Conservation (phyloP, 2,797 vertebrate genomes). For the Characodon lateralis region DNA sequence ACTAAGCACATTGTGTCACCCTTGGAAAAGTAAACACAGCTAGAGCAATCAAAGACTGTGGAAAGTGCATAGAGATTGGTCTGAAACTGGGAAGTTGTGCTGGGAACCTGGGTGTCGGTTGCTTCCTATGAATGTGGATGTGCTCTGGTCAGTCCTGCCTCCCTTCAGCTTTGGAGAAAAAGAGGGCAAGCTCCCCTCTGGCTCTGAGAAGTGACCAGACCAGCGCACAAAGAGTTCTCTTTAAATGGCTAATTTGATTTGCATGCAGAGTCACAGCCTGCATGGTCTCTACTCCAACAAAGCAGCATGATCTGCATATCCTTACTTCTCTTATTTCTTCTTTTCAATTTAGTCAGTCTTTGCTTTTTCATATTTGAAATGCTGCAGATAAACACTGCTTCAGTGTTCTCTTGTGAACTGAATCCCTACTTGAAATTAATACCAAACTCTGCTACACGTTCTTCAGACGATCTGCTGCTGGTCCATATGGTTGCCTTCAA, state of each 20-base stretch:
- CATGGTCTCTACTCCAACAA: conserved; percentile 39
- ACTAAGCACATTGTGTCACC: conserved; percentile 22
- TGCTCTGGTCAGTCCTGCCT: conserved; percentile 39
- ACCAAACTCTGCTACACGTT: conserved; percentile 4
- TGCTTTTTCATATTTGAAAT: neutral
- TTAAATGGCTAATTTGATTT: conserved; percentile 74
- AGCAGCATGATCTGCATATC: conserved; percentile 53
- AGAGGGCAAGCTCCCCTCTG: conserved; percentile 58
- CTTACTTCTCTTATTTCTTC: conserved; percentile 27
- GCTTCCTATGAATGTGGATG: conserved; percentile 68
- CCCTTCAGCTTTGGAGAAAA: conserved; percentile 26
- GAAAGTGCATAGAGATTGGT: conserved; percentile 36
- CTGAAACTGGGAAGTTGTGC: conserved; percentile 43
- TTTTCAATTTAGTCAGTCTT: conserved; percentile 6
- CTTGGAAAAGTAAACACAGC: conserved; percentile 43
- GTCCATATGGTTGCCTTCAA: neutral
- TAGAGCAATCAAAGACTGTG: conserved; percentile 28
- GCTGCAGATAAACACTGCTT: neutral
- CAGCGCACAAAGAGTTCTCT: conserved; percentile 78
- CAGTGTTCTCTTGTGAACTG: conserved; percentile 7
- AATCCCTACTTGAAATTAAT: conserved; percentile 7
- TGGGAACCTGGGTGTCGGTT: conserved; percentile 66
- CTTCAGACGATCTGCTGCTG: neutral
- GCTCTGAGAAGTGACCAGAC: conserved; percentile 63
- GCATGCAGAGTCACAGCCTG: conserved; percentile 69